Conservation (phyloP, 2,888 invertebrate species). For the Sceliomorpha sp. region DNA sequence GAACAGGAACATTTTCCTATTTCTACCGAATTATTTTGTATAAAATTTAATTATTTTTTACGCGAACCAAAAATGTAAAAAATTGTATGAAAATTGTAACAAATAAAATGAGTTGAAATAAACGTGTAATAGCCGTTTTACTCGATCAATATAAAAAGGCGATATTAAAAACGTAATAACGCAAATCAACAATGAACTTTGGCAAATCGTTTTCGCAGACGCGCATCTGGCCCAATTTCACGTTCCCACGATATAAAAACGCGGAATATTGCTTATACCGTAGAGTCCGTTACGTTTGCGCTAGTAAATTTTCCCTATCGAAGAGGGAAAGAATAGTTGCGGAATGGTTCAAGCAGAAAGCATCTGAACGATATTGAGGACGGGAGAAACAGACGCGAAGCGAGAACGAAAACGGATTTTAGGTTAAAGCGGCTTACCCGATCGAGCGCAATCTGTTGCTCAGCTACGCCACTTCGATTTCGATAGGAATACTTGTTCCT, state of each 20-base stretch:
- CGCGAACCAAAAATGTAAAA: no score
- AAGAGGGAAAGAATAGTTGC: constrained; percentile 48
- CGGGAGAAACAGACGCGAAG: constrained; percentile 40
- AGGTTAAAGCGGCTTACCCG: constrained; percentile 60
- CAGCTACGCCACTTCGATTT: constrained; percentile 53
- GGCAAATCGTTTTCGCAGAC: constrained; percentile 12
- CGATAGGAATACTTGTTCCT: constrained; percentile 43
- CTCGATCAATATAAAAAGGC: no score
- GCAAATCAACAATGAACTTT: no score
- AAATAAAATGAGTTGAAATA: no score
- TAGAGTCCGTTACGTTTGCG: constrained; percentile 52
- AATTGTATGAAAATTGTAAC: no score
- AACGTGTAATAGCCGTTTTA: no score
- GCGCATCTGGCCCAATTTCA: constrained; percentile 48
- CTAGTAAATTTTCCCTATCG: constrained; percentile 47
- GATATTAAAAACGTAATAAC: no score
- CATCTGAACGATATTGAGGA: constrained; percentile 43
- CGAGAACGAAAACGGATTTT: constrained; percentile 57
- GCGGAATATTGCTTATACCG: constrained; percentile 49
- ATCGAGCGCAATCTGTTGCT: constrained; percentile 59
- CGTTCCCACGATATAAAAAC: constrained; percentile 52
- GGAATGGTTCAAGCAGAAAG: constrained; percentile 28
- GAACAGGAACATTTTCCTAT: no score
- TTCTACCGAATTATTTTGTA: no score
- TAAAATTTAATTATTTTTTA: no score